Evolutionary conservation across 2,113 vertebrate genomes (phyloP).

Genomic region (Orycteropus afer): DNA sequence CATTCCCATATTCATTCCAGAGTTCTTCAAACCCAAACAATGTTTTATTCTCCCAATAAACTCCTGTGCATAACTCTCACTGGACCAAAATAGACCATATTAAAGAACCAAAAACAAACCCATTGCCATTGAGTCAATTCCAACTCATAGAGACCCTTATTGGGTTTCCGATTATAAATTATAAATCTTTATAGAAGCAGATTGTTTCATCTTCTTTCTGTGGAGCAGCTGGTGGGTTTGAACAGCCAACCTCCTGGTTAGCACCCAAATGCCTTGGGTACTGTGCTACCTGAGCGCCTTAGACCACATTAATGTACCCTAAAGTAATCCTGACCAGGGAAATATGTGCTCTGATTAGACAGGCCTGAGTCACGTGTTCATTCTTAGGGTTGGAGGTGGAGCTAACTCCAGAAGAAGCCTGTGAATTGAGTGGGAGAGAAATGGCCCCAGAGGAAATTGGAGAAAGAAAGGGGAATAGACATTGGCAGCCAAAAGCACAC

Average conservation of each 20-base stretch:
- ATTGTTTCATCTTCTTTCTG: too few relatives aligned
- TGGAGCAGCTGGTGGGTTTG: too few relatives aligned
- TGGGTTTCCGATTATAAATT: too few relatives aligned
- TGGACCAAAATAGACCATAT: background rate
- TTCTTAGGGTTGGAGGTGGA: background rate
- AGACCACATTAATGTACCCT: background rate
- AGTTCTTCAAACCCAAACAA: background rate
- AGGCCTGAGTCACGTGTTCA: background rate
- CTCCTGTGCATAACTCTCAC: too few relatives aligned
- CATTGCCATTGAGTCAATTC: too few relatives aligned
- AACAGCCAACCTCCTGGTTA: too few relatives aligned
- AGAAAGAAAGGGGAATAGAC: background rate
- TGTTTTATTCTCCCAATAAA: background rate
- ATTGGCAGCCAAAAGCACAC: background rate
- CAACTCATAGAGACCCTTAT: too few relatives aligned
- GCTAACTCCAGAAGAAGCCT: background rate
- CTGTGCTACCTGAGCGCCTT: too few relatives aligned
- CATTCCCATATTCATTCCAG: background rate
- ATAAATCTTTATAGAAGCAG: too few relatives aligned
- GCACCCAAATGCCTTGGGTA: too few relatives aligned
- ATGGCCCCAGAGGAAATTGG: background rate
- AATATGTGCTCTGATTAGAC: background rate
- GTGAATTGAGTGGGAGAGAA: background rate
- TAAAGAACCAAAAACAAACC: too few relatives aligned
- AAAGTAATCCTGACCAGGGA: rapidly evolving